phyloP scores from a whole-genome alignment of 2,797 vertebrate species.

The Capromys pilorides region DNA sequence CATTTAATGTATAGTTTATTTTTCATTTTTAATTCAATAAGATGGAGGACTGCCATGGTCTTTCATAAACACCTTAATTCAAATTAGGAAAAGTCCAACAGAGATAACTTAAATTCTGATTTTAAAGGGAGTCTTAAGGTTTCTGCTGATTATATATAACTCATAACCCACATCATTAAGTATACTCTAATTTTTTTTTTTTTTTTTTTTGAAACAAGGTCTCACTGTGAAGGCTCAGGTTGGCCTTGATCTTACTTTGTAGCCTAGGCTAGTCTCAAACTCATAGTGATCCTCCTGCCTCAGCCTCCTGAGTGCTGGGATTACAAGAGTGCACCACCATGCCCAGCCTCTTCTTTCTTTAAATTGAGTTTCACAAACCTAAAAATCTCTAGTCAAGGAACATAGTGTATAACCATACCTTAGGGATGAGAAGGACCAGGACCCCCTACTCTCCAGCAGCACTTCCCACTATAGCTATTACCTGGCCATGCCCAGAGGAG shows the following conservation, averaged over 20 bases:
- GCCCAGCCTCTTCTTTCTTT: not conserved
- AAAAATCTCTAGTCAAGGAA: not conserved
- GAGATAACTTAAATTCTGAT: not conserved
- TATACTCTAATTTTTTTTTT: not conserved
- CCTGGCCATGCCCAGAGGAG: not conserved
- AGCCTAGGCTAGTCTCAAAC: too few species aligned
- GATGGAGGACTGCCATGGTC: not conserved
- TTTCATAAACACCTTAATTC: conserved; percentile 38
- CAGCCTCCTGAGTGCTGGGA: too few species aligned
- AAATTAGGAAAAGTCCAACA: not conserved
- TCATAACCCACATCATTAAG: not conserved
- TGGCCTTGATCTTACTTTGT: too few species aligned
- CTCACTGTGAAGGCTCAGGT: too few species aligned
- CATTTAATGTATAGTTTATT: not conserved
- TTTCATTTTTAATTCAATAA: conserved; percentile 22
- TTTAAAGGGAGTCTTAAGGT: not conserved
- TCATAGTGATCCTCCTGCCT: too few species aligned
- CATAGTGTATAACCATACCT: not conserved
- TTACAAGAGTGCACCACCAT: too few species aligned
- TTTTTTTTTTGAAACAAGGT: not conserved
- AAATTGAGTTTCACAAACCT: not conserved
- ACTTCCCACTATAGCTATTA: not conserved
- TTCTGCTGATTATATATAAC: not conserved
- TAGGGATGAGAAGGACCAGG: not conserved
- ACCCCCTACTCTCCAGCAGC: not conserved